Percentiles rank a stretch among this genome's conserved stretches.
These are phyloP conservation scores for Nasua narica DNA, from an alignment of 2,797 vertebrate species.

Conservation along the genomic window DNA sequence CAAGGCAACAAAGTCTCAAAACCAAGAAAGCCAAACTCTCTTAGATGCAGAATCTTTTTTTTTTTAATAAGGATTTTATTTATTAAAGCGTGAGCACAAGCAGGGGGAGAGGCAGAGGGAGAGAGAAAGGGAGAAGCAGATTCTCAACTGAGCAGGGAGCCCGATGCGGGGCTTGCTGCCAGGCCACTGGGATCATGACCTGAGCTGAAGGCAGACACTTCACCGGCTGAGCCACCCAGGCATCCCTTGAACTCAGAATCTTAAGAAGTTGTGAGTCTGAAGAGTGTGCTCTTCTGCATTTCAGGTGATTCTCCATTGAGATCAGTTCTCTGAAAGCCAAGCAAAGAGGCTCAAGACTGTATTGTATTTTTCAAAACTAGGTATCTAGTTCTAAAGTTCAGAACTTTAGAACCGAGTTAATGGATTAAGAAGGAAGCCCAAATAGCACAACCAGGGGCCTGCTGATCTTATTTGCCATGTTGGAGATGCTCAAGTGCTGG, in stretches of 20 bases:
- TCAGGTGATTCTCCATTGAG: background rate
- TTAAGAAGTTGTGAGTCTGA: background rate
- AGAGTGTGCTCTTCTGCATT: background rate
- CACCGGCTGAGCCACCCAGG: background rate
- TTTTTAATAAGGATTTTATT: background rate
- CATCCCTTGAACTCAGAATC: background rate
- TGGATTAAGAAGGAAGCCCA: background rate
- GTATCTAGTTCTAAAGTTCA: background rate
- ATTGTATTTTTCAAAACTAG: background rate
- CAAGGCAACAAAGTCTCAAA: background rate
- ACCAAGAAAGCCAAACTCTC: background rate
- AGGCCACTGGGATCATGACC: background rate
- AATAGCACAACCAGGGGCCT: no score
- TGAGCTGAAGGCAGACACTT: background rate
- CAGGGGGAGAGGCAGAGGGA: background rate
- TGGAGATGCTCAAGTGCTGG: background rate
- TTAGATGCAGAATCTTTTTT: background rate
- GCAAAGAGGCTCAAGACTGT: background rate
- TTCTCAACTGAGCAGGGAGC: background rate
- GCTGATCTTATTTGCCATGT: fast-evolving
- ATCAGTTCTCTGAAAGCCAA: background rate
- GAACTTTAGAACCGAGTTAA: background rate
- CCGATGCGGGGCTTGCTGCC: background rate
- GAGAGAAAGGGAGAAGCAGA: background rate
- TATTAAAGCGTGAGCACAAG: background rate